Conservation (phyloP, 2,797 vertebrate genomes). For the Setipinna tenuifilis region DNA sequence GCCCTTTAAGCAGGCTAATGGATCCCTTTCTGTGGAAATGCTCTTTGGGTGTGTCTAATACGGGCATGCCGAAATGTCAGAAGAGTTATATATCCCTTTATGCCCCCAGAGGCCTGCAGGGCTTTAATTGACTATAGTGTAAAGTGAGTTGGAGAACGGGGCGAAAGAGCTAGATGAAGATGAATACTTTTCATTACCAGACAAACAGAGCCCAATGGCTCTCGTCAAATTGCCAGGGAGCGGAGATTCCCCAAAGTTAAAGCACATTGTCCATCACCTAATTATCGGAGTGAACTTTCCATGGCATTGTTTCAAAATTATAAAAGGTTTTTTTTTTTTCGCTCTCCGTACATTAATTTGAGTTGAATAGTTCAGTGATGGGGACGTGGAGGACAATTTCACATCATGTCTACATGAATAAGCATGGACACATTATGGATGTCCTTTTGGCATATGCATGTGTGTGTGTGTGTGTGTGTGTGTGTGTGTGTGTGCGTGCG, state of each 20-base stretch:
- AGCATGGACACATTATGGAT: background rate
- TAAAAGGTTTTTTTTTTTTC: conserved; percentile 36
- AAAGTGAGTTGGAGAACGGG: conserved; percentile 78
- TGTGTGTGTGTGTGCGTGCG: conserved; percentile 31
- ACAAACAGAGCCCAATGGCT: conserved; percentile 77
- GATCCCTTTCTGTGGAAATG: conserved; percentile 55
- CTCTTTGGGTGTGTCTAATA: conserved; percentile 78
- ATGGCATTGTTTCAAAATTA: conserved; percentile 55
- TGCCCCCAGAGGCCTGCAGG: conserved; percentile 74
- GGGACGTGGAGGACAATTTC: background rate
- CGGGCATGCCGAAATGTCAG: conserved; percentile 77
- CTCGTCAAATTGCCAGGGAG: conserved; percentile 69
- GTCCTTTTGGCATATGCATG: background rate
- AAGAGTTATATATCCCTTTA: conserved; percentile 82
- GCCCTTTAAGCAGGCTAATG: conserved; percentile 54
- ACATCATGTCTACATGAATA: background rate
- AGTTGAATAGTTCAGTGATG: conserved; percentile 40
- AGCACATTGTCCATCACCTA: conserved; percentile 65
- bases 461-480: conserved; percentile 37
- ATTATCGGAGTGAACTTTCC: conserved; percentile 63
- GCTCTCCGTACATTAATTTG: conserved; percentile 26
- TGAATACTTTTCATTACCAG: conserved; percentile 81
- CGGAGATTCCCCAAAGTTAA: conserved; percentile 67
- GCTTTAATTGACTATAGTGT: conserved; percentile 79
- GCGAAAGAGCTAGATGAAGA: conserved; percentile 78